Base-by-base conservation (phyloP, 2,797 vertebrate species). In the Labeo calbasu region DNA sequence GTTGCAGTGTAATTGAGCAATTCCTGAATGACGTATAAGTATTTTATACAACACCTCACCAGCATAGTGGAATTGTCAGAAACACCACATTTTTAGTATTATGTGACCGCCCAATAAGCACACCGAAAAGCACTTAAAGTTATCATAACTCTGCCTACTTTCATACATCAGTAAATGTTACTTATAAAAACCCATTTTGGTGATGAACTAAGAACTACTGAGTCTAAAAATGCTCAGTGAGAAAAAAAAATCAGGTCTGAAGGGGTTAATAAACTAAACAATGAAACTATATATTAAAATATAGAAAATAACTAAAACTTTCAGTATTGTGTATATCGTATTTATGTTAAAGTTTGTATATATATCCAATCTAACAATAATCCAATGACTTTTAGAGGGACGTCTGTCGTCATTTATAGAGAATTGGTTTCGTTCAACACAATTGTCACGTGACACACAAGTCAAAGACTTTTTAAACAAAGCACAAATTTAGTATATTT, bases 1-100 rank as follows among this genome's bases (percentile, higher is more conserved):
- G 28, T 51, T 79, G 46, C 19, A 68, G 25, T n/a, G 23, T 12
- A 65, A 63, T 14, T 46, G 32, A 81, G 68, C 53, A 32, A 81
- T 21, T 28, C 40, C 23, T 15, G 11, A 81, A 59, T 71, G 36
- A 71, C 10, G 10, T 69, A 36, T 72, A 50, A 21, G 23, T 72
- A 63, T 48, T 50, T 63, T 50, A 81, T 15, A 14, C 12, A 81
- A 48, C 12, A 12, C 28, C 21, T 68, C 28, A 80, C 23, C 23
- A 66, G 25, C n/a, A 2, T 36, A 65, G 61, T n/a, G 48, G 11
- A 32, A 36, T 1, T 51, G 76, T 19, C 40, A 61, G 3, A 19
- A 32, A 17, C 32, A 63, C 25, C 15, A 21, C 11, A 14, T 25
- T 48, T 72, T 17, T 43, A 43, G 21, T 10, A 3, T 25, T 72